Evolutionary conservation across 2,113 vertebrate genomes (phyloP), one percentile per base, ranked within the genome.

Genomic region (Salvelinus sp.): DNA sequence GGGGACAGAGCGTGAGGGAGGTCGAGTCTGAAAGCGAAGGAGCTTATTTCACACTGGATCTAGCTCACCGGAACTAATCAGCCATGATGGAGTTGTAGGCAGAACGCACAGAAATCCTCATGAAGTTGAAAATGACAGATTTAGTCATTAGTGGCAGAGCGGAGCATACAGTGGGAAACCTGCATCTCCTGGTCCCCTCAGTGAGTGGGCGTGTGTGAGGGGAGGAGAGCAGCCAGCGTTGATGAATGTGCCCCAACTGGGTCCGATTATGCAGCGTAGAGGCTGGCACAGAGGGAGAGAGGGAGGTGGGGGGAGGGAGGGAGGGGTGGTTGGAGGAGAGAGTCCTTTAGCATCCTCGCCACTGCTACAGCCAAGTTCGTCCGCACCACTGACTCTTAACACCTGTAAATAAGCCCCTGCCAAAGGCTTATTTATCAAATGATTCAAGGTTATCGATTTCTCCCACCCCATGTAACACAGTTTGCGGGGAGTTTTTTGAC

Each of bases 61-160:
- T 30, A 67, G 66, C 7, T 74, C 23, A 47, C 44, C 69, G 62
- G 74, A 82, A 65, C 74, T 66, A 80, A 75, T 69, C 76, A 44
- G 77, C 87, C 50, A 47, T 84, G 44, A 75, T 75, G 69, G 64
- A 71, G 18, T 70, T 84, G 66, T 76, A 82, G 72, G 25, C n/a
- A 48, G 30, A 57, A 79, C n/a, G 33, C 23, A 76, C 64, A 44
- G 58, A 66, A 77, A 70, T 13, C 72, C 28, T 72, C 65, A 22
- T 82, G 64, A 79, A 74, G 69, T 22, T 62, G 69, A 81, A 70
- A 80, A 76, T 85, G 57, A 69, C 0, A 0, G 50, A 74, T 82
- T 78, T 80, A 79, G 82, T 74, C 80, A 78, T 83, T 74, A 73
- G 38, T 1, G 65, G 48, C 75, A 73, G 72, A 79, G 70, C 63